Base-by-base conservation (phyloP, 1,140 invertebrate species). In the Eufriesea mexicana region DNA sequence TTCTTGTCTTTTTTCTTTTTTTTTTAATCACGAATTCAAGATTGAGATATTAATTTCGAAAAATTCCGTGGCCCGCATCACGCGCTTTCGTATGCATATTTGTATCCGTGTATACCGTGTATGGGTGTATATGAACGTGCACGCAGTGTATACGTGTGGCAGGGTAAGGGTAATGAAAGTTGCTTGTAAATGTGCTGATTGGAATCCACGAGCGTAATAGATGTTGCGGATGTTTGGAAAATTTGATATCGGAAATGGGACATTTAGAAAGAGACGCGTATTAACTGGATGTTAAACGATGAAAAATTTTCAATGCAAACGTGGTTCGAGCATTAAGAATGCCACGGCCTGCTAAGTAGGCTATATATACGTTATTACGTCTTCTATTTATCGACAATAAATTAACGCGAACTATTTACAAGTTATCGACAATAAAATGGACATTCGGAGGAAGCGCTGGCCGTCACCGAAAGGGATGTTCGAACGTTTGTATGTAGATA, bases 331-430 rank as follows among this genome's bases (percentile, higher is more conserved):
- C 54, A 68, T 80, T 55, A 54, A 28, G 10, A 35, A 55, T 57
- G 55, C 61, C 78, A 66, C 28, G 68, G 70, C 55, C 82, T 84
- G 84, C n/a, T 9, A 10, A 57, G 49, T 68, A 61, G 28, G 54
- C 55, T 64, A 51, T 85, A 80, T 23, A 81, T 35, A 55, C 28
- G 68, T 76, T 62, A 84, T 84, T 72, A 77, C 49, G 55, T 84
- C 86, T 87, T 87, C 85, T 87, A 84, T 64, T 81, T 84, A 84
- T 62, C 77, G 87, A 89, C 84, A 89, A 89, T 89, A 89, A 89
- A 84, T 62, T 67, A 72, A 77, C 66, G 66, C 55, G 55, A 83
- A 83, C 47, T 84, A 89, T 86, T 82, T 82, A 81, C 78, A 88
- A 84, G 59, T 88, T 73, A 82, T 62, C 64, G 86, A 89, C 86